A percentile compares a stretch with the other conserved stretches of the same genome.
Conservation (phyloP, 2,888 invertebrate species). For the Crepidodera aurea region DNA sequence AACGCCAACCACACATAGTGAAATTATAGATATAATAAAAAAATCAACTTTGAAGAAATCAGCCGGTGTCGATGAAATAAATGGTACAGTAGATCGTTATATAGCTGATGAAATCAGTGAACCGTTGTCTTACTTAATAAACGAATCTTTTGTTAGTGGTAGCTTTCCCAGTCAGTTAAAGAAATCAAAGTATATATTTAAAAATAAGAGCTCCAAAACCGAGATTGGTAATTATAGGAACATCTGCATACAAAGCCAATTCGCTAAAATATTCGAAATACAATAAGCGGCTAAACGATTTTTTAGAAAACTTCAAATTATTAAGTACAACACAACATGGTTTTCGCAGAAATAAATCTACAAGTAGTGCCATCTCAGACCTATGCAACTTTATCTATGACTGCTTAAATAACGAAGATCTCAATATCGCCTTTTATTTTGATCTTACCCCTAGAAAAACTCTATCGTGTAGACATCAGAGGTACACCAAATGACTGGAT, state of each 20-base stretch:
- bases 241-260: background rate
- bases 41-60: background rate
- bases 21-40: background rate
- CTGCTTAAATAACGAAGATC: background rate
- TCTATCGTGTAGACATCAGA: too few relatives aligned
- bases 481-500: too few relatives aligned
- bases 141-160: background rate
- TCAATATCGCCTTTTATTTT: conserved; percentile 10
- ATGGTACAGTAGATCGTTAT: background rate
- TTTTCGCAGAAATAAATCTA: conserved; percentile 21
- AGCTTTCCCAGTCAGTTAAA: background rate
- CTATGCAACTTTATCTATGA: conserved; percentile 9
- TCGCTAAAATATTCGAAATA: background rate
- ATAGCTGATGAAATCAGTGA: background rate
- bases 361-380: conserved; percentile 16
- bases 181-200: background rate
- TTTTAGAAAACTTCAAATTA: background rate
- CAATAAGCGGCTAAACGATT: background rate
- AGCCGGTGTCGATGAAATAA: background rate
- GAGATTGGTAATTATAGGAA: background rate
- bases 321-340: conserved; percentile 12
- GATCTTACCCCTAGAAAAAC: too few relatives aligned
- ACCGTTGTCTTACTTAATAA: background rate
- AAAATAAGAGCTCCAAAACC: background rate
- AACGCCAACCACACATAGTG: background rate